Evolutionary conservation across 2,113 vertebrate genomes (phyloP).

Genomic region (Xenus cinereus): DNA sequence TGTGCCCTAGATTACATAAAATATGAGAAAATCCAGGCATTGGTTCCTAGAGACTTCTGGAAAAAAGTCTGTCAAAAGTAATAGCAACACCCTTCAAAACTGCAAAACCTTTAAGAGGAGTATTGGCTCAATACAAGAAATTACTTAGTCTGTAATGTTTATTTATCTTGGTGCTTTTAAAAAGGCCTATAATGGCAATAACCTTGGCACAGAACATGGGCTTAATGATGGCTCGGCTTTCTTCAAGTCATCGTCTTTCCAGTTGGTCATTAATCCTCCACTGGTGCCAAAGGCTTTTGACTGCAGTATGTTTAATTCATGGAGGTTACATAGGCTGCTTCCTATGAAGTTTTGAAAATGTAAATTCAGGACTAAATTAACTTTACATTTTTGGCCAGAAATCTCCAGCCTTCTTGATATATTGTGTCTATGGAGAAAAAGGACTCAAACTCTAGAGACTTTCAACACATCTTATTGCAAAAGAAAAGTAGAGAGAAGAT

Average conservation of each 20-base stretch:
- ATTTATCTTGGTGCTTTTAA: not conserved
- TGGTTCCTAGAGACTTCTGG: not conserved
- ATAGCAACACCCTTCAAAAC: not conserved
- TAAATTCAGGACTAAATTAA: not conserved
- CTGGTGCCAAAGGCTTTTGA: not conserved
- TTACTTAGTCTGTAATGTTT: not conserved
- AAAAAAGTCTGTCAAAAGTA: not conserved
- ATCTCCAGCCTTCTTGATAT: not conserved
- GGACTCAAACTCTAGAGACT: not conserved
- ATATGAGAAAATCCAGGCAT: not conserved
- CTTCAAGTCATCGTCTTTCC: not conserved
- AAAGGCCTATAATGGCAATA: not conserved
- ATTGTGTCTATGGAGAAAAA: not conserved
- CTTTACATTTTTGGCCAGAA: not conserved
- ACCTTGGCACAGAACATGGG: not conserved
- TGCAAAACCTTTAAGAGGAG: not conserved
- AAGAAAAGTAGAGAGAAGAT: not conserved
- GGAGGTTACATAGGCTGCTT: not conserved
- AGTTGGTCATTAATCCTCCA: not conserved
- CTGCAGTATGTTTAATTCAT: not conserved
- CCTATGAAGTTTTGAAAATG: not conserved
- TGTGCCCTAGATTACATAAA: not conserved
- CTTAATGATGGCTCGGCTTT: not conserved
- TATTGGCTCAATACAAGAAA: not conserved
- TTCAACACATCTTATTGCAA: not conserved